A percentile compares a stretch with the other conserved stretches of the same genome.
These are phyloP conservation scores for Betta splendens DNA, from an alignment of 2,797 vertebrate genomes.

Conservation along the genomic window DNA sequence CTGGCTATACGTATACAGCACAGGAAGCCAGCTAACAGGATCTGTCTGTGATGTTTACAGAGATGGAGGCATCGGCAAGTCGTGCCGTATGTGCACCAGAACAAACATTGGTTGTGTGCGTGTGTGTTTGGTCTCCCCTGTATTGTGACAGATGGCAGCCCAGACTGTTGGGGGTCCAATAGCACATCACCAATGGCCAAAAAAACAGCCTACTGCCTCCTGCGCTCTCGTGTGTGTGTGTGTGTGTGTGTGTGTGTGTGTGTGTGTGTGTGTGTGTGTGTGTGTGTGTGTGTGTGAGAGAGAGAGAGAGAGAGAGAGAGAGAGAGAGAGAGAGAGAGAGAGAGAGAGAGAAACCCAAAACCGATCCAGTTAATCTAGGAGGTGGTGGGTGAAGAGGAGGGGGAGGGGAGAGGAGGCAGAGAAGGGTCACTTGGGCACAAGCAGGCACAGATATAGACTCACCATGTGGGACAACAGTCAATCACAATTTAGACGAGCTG, in stretches of 20 bases:
- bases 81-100: constrained; percentile 42
- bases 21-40: neutral
- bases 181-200: constrained; percentile 48
- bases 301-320: too few relatives aligned
- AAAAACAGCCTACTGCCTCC: constrained; percentile 51
- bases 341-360: constrained; percentile 76
- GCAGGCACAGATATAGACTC: constrained; percentile 22
- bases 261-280: constrained; percentile 10
- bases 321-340: too few relatives aligned
- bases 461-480: constrained; percentile 73
- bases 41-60: constrained; percentile 44
- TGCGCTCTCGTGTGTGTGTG: constrained; percentile 40
- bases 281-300: too few relatives aligned
- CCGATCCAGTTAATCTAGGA: constrained; percentile 76
- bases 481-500: constrained; percentile 78
- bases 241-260: constrained; percentile 17
- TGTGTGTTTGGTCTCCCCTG: constrained; percentile 47
- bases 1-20: neutral
- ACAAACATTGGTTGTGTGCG: constrained; percentile 53
- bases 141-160: constrained; percentile 65
- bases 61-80: constrained; percentile 46
- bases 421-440: constrained; percentile 34
- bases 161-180: constrained; percentile 67
- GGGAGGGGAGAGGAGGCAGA: constrained; percentile 3
- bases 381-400: constrained; percentile 31